Evolutionary conservation across 2,888 invertebrate species (phyloP).

Genomic region (Oscheius sp.): DNA sequence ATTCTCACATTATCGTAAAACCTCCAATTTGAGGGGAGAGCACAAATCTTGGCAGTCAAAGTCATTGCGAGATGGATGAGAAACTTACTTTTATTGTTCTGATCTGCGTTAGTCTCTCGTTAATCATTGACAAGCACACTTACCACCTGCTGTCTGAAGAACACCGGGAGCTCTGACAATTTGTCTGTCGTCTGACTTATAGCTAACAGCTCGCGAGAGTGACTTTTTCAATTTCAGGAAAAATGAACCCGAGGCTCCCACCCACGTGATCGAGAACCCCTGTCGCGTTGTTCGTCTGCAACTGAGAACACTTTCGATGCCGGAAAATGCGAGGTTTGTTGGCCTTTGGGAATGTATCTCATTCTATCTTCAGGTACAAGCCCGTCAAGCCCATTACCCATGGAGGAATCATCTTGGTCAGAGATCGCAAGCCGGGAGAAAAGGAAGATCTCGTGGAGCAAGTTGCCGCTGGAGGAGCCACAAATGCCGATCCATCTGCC

Average conservation of each 20-base stretch:
- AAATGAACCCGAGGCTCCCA: conserved; percentile 34
- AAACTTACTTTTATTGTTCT: background rate
- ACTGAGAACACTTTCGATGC: conserved; percentile 81
- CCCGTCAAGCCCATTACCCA: conserved; percentile 85
- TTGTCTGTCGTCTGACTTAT: conserved; percentile 30
- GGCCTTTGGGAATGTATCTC: background rate
- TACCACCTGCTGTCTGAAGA: conserved; percentile 24
- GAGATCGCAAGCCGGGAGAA: conserved; percentile 84
- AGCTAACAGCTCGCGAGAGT: conserved; percentile 22
- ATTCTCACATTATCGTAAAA: conserved; percentile 14
- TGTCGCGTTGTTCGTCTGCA: conserved; percentile 94
- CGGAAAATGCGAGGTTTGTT: conserved; percentile 79
- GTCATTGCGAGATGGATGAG: too few relatives aligned
- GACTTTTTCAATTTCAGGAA: conserved; percentile 30
- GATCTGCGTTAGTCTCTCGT: background rate
- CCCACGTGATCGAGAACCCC: conserved; percentile 83
- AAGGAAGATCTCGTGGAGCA: conserved; percentile 67
- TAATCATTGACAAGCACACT: conserved; percentile 13
- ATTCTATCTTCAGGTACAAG: conserved; percentile 78
- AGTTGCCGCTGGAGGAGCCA: conserved; percentile 43
- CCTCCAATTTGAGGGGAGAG: conserved; percentile 1
- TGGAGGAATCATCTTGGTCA: conserved; percentile 95
- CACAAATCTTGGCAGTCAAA: too few relatives aligned
- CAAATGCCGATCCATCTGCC: conserved; percentile 37
- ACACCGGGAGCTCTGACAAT: conserved; percentile 11